Evolutionary conservation across 1,140 invertebrate genomes (phyloP).

Genomic region (Zaprionus ornatus): DNA sequence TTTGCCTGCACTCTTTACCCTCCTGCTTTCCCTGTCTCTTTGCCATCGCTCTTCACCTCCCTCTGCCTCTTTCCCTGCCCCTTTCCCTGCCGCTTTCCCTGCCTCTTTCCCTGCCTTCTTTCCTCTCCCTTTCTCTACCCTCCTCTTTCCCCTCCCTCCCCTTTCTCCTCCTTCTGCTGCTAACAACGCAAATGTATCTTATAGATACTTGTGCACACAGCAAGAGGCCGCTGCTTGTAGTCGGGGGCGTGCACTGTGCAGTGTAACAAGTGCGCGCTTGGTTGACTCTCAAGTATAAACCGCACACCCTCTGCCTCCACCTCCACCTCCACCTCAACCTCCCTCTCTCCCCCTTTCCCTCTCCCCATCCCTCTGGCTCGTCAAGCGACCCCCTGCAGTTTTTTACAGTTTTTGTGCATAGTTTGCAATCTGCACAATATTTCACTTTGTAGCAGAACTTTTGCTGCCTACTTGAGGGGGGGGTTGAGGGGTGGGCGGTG

Average conservation of each 20-base stretch:
- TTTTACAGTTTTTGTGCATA: constrained; percentile 28
- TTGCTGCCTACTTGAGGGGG: constrained; percentile 23
- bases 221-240: constrained; percentile 9
- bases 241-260: constrained; percentile 35
- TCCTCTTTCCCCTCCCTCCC: no score
- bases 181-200: constrained; percentile 74
- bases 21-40: not conserved
- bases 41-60: not conserved
- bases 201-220: constrained; percentile 37
- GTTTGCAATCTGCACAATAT: constrained; percentile 47
- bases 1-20: not conserved
- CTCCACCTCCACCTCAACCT: no score
- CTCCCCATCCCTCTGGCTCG: not conserved
- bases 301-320: not conserved
- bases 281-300: constrained; percentile 42
- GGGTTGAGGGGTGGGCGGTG: not conserved
- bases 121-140: not conserved
- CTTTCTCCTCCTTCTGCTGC: not conserved
- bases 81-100: not conserved
- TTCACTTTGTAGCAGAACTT: constrained; percentile 42
- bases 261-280: constrained; percentile 59
- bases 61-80: not conserved
- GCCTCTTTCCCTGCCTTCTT: not conserved
- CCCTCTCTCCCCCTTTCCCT: no score
- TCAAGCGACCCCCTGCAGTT: constrained; percentile 37